Evolutionary conservation across 1,140 invertebrate species (phyloP).

Genomic region (Drosophila ambigua): DNA sequence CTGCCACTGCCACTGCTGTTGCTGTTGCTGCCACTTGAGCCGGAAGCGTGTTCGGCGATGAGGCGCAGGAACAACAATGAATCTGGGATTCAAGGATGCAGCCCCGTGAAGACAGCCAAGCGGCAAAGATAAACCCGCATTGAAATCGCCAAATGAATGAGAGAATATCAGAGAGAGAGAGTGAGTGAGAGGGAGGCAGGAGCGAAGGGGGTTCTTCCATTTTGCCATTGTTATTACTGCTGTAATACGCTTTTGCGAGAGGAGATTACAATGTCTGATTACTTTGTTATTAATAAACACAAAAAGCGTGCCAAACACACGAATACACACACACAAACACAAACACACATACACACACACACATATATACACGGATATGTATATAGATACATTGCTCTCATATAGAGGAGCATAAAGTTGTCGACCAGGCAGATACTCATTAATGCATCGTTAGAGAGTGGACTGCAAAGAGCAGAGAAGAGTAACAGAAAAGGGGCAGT

Average conservation of each 20-base stretch:
- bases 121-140: constrained; percentile 52
- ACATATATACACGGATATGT: no score
- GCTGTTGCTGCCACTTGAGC: constrained; percentile 62
- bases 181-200: not conserved
- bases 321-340: constrained; percentile 22
- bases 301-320: constrained; percentile 64
- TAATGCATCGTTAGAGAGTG: no score
- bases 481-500: no score
- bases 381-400: no score
- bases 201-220: constrained; percentile 22
- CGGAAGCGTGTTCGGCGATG: constrained; percentile 59
- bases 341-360: constrained; percentile 21
- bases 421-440: no score
- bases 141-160: constrained; percentile 44
- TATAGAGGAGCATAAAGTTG: no score
- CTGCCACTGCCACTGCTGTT: not conserved
- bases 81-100: constrained; percentile 45
- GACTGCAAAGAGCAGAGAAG: no score
- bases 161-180: not conserved
- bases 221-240: constrained; percentile 76
- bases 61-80: constrained; percentile 47
- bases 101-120: constrained; percentile 35
- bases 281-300: constrained; percentile 82
- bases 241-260: constrained; percentile 74
- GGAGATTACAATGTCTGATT: constrained; percentile 80